Evolutionary conservation across 2,113 vertebrate genomes (phyloP), one percentile per base, ranked within the genome.

Genomic region (Indri indri): DNA sequence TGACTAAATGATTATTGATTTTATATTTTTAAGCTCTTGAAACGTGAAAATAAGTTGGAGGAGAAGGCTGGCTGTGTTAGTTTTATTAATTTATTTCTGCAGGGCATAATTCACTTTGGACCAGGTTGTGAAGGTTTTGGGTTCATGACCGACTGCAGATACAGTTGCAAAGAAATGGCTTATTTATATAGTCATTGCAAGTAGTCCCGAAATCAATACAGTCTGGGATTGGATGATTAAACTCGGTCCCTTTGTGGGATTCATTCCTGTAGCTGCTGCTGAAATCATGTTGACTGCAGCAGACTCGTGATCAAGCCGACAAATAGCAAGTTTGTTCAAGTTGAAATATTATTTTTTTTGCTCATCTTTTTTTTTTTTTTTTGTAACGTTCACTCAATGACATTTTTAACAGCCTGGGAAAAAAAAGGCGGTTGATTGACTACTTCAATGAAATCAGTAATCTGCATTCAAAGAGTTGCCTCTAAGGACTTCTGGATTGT

Each of bases 1-100:
- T 99, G 99, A 99, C 99, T 99, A 99, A 99, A 99, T 99, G 99
- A 99, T 99, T 99, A 99, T 99, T 99, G 99, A 99, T 99, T 99
- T 99, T 99, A 98, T 99, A 99, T 99, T 99, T 99, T 99, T 99
- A 99, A 98, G 97, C 99, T 99, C 99, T 99, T 98, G 99, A 99
- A 99, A 99, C 97, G 99, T 99, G 99, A 99, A 99, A 99, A 99
- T 99, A 98, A 98, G 98, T 99, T 98, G 98, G 98, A 98, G 96
- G 98, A 99, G 98, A 98, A 99, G 98, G 97, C 98, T 68, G 98
- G 98, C 98, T 98, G 98, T 99, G 99, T 99, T 99, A 98, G 99
- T 99, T 99, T 99, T 99, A 98, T 99, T 99, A 99, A 99, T 99
- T 99, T 99, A 99, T 99, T 99, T 99, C 99, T 99, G 97, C 98